phyloP scores from a whole-genome alignment of 2,113 vertebrate genomes.

The Enhydra lutris region DNA sequence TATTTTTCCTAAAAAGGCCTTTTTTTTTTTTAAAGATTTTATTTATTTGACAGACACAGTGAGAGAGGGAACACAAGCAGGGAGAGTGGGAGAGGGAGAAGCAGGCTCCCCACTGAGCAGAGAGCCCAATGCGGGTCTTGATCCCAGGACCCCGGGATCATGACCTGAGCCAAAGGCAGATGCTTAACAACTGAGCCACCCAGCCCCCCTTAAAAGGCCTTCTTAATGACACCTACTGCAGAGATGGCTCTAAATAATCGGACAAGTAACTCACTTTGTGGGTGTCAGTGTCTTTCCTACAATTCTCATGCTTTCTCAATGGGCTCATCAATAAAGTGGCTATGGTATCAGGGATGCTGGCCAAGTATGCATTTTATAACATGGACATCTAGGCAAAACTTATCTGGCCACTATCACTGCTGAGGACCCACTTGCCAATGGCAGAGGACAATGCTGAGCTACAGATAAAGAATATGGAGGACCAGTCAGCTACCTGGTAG shows the following conservation, averaged over 20 bases:
- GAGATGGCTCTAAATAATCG: not conserved
- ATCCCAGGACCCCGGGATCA: no score
- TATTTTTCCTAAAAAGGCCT: not conserved
- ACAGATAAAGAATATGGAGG: not conserved
- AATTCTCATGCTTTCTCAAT: not conserved
- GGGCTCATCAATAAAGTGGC: not conserved
- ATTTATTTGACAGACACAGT: no score
- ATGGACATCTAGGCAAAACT: not conserved
- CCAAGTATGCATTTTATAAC: not conserved
- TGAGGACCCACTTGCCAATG: not conserved
- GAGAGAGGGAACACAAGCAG: no score
- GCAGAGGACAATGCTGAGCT: not conserved
- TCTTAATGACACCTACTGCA: not conserved
- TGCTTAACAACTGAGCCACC: no score
- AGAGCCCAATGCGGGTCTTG: no score
- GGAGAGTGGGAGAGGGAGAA: no score
- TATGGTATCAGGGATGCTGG: not conserved
- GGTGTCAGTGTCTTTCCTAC: not conserved
- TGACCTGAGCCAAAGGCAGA: no score
- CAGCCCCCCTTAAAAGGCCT: not conserved
- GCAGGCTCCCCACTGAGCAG: no score
- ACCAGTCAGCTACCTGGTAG: not conserved
- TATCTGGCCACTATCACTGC: not conserved
- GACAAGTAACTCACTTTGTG: not conserved
- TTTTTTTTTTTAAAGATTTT: no score